Base-by-base conservation (phyloP, 92 coral and sea anemone species). In the Epizoanthus illoricatus region DNA sequence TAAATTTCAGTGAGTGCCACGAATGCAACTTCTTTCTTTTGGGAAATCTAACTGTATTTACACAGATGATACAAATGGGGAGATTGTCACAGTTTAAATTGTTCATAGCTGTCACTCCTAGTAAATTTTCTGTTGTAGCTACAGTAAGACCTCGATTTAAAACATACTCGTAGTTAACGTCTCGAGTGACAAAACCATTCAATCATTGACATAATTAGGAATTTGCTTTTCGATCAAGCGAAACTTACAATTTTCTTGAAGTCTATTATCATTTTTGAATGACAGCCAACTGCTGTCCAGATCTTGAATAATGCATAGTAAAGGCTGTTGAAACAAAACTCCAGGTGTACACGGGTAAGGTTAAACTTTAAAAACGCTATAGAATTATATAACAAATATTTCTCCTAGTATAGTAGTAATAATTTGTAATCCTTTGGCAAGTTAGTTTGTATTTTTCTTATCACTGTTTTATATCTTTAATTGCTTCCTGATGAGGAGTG, bases 1-100 rank as follows among this genome's bases (percentile, higher is more conserved):
- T 56, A 64, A 84, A 81, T 67, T 67, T 65, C 71, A 56, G 54
- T 74, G 24, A 82, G 76, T 39, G 87, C 87, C 64, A 84, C 80
- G 88, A 85, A 75, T 73, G 79, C 72, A 67, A 36, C 72, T 67
- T 49, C 56, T 49, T 49, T 49, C 3, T 18, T 3, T 16, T 33
- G 3, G 23, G 45, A 3, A 19, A 33, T 66, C 17, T 33, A 24
- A 41, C 33, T 39, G 36, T 66, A 39, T 68, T 68, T 43, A 39
- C 42, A 68, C 49, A 68, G 72, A 5, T 68, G 72, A 49, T 66
- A 66, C 5, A 15, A 39, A 12, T 41, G 15, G 9, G 20, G 72
- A 4, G 8, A 9, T 15, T 68, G 13, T 28, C 71, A 33, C 15
- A 33, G 17, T 64, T 8, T 64, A 3, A 36, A 21, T 64, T 64